Evolutionary conservation across 1,140 invertebrate species (phyloP).

Genomic region (Drosophila ananassae): DNA sequence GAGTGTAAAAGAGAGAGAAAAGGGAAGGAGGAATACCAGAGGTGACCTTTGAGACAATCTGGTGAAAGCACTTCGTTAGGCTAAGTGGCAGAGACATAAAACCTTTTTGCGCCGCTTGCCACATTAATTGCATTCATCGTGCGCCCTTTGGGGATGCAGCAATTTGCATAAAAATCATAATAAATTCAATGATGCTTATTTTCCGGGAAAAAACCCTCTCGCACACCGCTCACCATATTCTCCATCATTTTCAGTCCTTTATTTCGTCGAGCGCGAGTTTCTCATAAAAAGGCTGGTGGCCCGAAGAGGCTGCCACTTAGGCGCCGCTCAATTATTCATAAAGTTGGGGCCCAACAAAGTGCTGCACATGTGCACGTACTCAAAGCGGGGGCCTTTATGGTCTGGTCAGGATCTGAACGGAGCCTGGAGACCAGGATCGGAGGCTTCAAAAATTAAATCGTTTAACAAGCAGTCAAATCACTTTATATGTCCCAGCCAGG

Average conservation of each 20-base stretch:
- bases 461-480: slow-evolving; percentile 44
- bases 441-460: slow-evolving; percentile 36
- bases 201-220: slow-evolving; percentile 34
- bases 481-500: slow-evolving; percentile 23
- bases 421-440: slow-evolving; percentile 3
- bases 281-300: slow-evolving; percentile 43
- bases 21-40: neutral
- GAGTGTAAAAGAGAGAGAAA: neutral
- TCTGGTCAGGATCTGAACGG: slow-evolving; percentile 23
- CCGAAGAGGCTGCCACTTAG: slow-evolving; percentile 60
- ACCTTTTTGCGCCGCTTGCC: slow-evolving; percentile 41
- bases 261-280: slow-evolving; percentile 21
- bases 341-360: slow-evolving; percentile 46
- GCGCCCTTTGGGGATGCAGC: slow-evolving; percentile 33
- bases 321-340: slow-evolving; percentile 68
- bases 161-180: slow-evolving; percentile 76
- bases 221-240: slow-evolving; percentile 15
- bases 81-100: slow-evolving; percentile 53
- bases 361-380: slow-evolving; percentile 28
- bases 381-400: slow-evolving; percentile 25
- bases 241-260: slow-evolving; percentile 39
- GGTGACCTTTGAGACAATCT: slow-evolving; percentile 19
- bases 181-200: slow-evolving; percentile 77
- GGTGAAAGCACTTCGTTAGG: slow-evolving; percentile 47
- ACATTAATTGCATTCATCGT: slow-evolving; percentile 60